A percentile compares a stretch with the other conserved stretches of the same genome.
Evolutionary conservation across 1,140 invertebrate species (phyloP).

Genomic region (Heliconius himera): DNA sequence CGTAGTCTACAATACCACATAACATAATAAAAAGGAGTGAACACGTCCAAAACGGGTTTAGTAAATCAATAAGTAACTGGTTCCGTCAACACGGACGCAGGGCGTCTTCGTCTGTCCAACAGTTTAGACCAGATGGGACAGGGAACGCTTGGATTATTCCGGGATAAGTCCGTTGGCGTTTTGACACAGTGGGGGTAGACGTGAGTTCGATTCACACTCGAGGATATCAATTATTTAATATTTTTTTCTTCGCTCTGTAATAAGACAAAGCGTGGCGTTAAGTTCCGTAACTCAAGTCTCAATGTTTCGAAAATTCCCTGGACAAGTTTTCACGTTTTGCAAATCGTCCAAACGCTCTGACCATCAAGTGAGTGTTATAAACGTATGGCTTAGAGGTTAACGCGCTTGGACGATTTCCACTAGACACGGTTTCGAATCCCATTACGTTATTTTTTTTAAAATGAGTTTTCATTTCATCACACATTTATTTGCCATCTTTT

Average conservation of each 20-base stretch:
- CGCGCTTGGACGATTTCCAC: no score
- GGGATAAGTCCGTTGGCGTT: not conserved
- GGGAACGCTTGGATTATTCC: not conserved
- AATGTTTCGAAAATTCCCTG: no score
- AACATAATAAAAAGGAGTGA: not conserved
- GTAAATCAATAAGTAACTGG: slow-evolving; percentile 11
- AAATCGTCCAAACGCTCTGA: no score
- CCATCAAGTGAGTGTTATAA: no score
- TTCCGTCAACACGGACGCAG: not conserved
- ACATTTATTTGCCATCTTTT: no score
- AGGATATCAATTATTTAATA: not conserved
- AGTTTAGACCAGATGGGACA: not conserved
- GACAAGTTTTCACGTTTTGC: no score
- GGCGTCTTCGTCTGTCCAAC: slow-evolving; percentile 1
- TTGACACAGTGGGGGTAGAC: no score
- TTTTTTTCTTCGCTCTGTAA: not conserved
- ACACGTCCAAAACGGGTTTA: not conserved
- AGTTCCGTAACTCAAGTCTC: not conserved
- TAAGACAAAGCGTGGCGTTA: not conserved
- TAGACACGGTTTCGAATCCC: no score
- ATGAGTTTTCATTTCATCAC: no score
- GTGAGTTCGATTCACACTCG: not conserved
- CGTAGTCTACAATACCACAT: slow-evolving; percentile 9
- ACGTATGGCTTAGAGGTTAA: no score
- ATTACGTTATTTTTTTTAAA: no score